These are phyloP conservation scores for Drosophila kuntzei DNA, from an alignment of 2,888 invertebrate species.

Conservation along the genomic window DNA sequence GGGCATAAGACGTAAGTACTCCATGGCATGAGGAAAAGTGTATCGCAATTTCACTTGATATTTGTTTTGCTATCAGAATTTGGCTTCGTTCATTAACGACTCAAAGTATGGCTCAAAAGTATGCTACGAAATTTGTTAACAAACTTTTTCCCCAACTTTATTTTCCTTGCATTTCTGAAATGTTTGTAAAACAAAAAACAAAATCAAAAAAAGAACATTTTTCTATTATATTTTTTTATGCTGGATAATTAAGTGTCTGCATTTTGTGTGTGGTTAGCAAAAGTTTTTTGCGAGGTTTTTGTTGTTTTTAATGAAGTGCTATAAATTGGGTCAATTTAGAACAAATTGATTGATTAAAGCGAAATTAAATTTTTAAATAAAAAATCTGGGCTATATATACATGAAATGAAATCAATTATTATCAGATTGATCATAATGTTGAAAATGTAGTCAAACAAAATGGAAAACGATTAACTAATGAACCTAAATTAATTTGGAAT, in stretches of 20 bases:
- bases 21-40: neutral
- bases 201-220: neutral
- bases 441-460: slow-evolving; percentile 1
- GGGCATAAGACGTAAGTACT: slow-evolving; percentile 90
- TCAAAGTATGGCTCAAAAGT: slow-evolving; percentile 22
- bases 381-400: neutral
- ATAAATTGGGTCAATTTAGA: slow-evolving; percentile 5
- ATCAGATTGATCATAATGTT: slow-evolving; percentile 14
- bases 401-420: neutral
- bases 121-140: slow-evolving; percentile 31
- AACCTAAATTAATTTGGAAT: slow-evolving; percentile 18
- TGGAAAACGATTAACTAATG: slow-evolving; percentile 21
- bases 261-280: slow-evolving; percentile 9
- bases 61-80: slow-evolving; percentile 25
- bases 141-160: slow-evolving; percentile 26
- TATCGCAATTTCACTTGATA: slow-evolving; percentile 19
- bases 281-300: slow-evolving; percentile 5
- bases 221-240: neutral
- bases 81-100: slow-evolving; percentile 28
- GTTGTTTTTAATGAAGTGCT: neutral
- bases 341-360: slow-evolving; percentile 2
- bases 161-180: slow-evolving; percentile 22
- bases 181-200: neutral
- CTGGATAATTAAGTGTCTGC: slow-evolving; percentile 32
- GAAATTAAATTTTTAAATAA: neutral